Conservation (phyloP, 2,888 invertebrate genomes). For the Craniophora ligustri region DNA sequence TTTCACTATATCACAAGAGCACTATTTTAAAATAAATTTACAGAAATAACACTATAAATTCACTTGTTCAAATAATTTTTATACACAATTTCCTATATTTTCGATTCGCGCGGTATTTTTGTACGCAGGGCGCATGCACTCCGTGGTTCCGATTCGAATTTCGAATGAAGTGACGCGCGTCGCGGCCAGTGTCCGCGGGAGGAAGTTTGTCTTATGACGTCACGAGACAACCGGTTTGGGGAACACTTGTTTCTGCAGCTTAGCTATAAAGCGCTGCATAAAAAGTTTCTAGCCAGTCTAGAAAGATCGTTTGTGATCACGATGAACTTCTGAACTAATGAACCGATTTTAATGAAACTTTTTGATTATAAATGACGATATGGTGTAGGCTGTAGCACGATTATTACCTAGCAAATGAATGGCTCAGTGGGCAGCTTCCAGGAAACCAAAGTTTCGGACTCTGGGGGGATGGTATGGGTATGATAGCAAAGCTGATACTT, state of each 20-base stretch:
- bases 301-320: too few species aligned
- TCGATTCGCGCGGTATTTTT: slow-evolving; percentile 40
- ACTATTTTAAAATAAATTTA: neutral
- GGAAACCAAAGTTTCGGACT: too few species aligned
- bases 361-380: too few species aligned
- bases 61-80: slow-evolving; percentile 33
- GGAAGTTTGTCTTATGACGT: slow-evolving; percentile 56
- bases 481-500: too few species aligned
- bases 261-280: slow-evolving; percentile 24
- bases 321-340: too few species aligned
- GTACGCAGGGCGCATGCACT: slow-evolving; percentile 35
- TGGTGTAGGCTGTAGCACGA: too few species aligned
- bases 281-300: too few species aligned
- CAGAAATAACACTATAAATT: slow-evolving; percentile 3
- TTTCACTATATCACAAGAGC: slow-evolving; percentile 30
- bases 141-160: slow-evolving; percentile 36
- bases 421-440: too few species aligned
- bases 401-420: too few species aligned
- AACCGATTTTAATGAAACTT: too few species aligned
- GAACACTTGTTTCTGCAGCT: slow-evolving; percentile 6
- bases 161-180: slow-evolving; percentile 50
- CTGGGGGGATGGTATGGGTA: too few species aligned
- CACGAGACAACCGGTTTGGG: slow-evolving; percentile 57
- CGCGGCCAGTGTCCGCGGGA: slow-evolving; percentile 15
- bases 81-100: slow-evolving; percentile 4